Percentiles rank a stretch among this genome's conserved stretches.
Evolutionary conservation across 2,113 vertebrate genomes (phyloP).

Genomic region (Catharus minimus): DNA sequence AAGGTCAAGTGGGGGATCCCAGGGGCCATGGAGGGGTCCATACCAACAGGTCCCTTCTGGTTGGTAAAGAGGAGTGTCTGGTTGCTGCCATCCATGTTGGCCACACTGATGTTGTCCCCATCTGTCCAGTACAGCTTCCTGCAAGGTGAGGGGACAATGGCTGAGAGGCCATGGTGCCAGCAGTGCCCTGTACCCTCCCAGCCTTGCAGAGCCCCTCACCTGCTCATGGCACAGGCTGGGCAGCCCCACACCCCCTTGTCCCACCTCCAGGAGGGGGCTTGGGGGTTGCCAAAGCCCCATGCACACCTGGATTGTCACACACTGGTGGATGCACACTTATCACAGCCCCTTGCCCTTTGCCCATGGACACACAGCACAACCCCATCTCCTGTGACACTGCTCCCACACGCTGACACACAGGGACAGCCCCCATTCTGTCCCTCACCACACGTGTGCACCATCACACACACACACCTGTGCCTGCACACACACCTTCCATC

Average conservation of each 20-base stretch:
- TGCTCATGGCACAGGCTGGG: rapidly evolving
- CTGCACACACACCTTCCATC: rapidly evolving
- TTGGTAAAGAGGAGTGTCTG: conserved; percentile 83
- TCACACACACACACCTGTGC: not conserved
- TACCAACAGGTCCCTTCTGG: conserved; percentile 93
- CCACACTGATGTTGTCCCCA: conserved; percentile 91
- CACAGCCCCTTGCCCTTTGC: not conserved
- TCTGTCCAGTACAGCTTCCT: conserved; percentile 97
- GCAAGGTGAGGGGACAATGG: not conserved
- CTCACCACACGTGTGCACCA: rapidly evolving
- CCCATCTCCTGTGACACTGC: not conserved
- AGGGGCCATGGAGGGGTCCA: not conserved
- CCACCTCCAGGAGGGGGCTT: rapidly evolving
- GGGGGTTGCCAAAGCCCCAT: rapidly evolving
- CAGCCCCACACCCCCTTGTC: rapidly evolving
- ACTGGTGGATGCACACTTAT: rapidly evolving
- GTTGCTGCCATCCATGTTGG: conserved; percentile 93
- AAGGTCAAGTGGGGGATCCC: rapidly evolving
- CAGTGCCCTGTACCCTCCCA: not conserved
- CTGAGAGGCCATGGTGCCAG: not conserved
- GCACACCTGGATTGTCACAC: not conserved
- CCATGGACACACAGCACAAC: rapidly evolving
- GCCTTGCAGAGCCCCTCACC: not conserved
- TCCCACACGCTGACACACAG: not conserved
- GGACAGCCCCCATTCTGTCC: not conserved